phyloP scores from a whole-genome alignment of 2,113 vertebrate species.

The Saguinus midas region DNA sequence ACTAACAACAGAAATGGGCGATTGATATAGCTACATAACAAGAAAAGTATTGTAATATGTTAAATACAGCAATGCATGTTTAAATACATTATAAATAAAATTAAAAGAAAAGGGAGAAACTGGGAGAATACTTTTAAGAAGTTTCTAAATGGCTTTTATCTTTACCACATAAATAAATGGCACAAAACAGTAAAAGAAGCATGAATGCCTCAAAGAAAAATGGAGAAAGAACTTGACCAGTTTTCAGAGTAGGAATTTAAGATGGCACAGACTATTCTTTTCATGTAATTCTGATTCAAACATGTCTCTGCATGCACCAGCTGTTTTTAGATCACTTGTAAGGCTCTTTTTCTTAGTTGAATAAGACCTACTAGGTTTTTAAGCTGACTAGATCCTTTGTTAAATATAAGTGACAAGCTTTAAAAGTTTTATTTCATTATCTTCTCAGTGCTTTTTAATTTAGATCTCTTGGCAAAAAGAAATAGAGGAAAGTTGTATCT shows the following conservation, averaged over 20 bases:
- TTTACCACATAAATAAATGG: not conserved
- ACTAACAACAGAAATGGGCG: not conserved
- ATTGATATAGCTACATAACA: not conserved
- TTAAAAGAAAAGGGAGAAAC: constrained; percentile 18
- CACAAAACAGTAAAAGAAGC: not conserved
- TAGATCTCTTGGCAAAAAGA: not conserved
- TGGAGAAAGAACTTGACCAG: not conserved
- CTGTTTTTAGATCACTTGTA: constrained; percentile 30
- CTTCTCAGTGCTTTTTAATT: not conserved
- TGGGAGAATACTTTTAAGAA: not conserved
- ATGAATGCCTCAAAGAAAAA: constrained; percentile 7
- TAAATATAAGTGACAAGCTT: constrained; percentile 23
- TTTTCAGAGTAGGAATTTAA: constrained; percentile 7
- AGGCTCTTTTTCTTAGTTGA: not conserved
- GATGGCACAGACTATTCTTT: constrained; percentile 13
- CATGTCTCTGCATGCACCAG: not conserved
- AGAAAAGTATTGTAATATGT: not conserved
- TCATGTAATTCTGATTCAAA: not conserved
- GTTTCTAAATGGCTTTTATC: not conserved
- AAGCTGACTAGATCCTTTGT: constrained; percentile 10
- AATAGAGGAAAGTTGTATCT: not conserved
- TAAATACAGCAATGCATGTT: not conserved
- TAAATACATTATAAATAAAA: constrained; percentile 47
- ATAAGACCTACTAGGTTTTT: not conserved
- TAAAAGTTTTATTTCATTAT: not conserved